A percentile compares a stretch with the other conserved stretches of the same genome.
Conservation (phyloP, 2,113 vertebrate species). For the Rhinoptilus africanus region DNA sequence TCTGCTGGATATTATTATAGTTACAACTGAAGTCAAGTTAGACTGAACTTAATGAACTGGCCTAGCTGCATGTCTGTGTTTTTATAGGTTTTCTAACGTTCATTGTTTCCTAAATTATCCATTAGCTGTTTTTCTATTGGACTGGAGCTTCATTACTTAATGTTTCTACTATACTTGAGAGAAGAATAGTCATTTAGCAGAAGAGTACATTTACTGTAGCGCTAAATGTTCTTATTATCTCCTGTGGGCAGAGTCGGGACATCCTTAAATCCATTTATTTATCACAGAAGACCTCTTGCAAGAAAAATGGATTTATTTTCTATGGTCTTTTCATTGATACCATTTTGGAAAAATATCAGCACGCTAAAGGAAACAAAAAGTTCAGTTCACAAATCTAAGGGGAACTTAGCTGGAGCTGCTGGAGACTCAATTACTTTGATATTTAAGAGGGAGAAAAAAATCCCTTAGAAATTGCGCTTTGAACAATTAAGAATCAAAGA, state of each 20-base stretch:
- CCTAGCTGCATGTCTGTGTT: not conserved
- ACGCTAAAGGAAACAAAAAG: constrained; percentile 12
- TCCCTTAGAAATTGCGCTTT: not conserved
- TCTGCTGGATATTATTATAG: constrained; percentile 1
- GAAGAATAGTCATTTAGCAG: not conserved
- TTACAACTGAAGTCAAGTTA: constrained; percentile 31
- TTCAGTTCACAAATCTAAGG: not conserved
- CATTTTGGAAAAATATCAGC: constrained; percentile 10
- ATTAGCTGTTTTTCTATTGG: not conserved
- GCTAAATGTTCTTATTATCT: not conserved
- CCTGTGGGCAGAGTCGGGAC: not conserved
- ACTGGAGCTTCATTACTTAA: not conserved
- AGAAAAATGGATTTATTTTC: not conserved
- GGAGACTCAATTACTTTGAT: not conserved
- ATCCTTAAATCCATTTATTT: not conserved
- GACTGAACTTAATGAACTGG: constrained; percentile 29
- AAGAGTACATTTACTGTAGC: not conserved
- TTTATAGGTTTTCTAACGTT: not conserved
- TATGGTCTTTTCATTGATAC: not conserved
- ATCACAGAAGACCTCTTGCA: not conserved
- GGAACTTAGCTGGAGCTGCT: not conserved
- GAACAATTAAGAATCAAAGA: not conserved
- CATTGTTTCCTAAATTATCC: not conserved
- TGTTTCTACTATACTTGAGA: not conserved
- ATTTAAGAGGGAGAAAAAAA: not conserved